Conservation (phyloP, 2,113 vertebrate species). For the Salvelinus namaycush region DNA sequence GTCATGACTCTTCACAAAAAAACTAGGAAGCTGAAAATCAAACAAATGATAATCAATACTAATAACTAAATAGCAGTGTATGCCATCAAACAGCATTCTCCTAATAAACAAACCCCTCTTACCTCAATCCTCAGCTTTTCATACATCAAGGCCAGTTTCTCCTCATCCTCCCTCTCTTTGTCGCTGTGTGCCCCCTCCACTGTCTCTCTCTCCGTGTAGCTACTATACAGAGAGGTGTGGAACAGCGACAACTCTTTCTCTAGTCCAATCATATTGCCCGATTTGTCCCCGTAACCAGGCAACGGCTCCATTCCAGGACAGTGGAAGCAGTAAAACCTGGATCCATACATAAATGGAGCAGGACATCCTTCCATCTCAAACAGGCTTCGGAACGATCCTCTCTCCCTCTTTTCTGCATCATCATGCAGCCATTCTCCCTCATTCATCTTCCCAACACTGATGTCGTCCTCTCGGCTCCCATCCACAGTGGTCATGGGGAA, state of each 20-base stretch:
- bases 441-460: conserved; percentile 48
- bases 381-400: conserved; percentile 76
- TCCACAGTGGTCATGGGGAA: conserved; percentile 73
- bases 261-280: conserved; percentile 42
- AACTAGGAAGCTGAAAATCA: conserved; percentile 78
- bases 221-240: conserved; percentile 34
- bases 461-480: conserved; percentile 75
- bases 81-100: not conserved
- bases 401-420: conserved; percentile 48
- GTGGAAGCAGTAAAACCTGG: conserved; percentile 73
- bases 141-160: conserved; percentile 80
- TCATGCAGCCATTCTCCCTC: not conserved
- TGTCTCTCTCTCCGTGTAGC: conserved; percentile 17
- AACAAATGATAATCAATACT: not conserved
- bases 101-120: conserved; percentile 14
- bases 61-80: not conserved
- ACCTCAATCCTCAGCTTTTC: conserved; percentile 83
- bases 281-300: conserved; percentile 31
- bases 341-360: conserved; percentile 65
- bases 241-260: conserved; percentile 17
- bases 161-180: conserved; percentile 67
- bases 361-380: conserved; percentile 78
- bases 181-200: conserved; percentile 4
- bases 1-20: conserved; percentile 81
- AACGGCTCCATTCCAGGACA: conserved; percentile 48